phyloP scores from a whole-genome alignment of 2,797 vertebrate genomes.

The Cyclopterus lumpus region DNA sequence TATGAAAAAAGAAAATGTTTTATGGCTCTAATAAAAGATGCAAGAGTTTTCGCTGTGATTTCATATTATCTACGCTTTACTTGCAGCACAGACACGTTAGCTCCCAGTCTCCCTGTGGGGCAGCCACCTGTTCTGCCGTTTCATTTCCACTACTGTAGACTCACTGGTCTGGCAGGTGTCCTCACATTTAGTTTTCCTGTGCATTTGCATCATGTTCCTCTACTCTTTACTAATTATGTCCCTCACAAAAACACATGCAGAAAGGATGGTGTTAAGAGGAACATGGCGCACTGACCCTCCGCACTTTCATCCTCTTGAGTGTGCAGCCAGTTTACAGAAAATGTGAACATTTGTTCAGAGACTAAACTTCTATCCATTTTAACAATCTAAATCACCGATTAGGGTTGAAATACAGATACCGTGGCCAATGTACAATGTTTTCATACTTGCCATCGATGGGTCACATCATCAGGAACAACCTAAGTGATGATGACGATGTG shows the following conservation, averaged over 20 bases:
- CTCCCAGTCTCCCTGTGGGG: conserved; percentile 13
- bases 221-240: conserved; percentile 18
- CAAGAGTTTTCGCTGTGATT: conserved; percentile 24
- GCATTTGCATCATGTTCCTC: neutral
- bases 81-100: conserved; percentile 7
- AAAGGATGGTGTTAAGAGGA: neutral
- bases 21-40: conserved; percentile 32
- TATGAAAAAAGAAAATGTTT: conserved; percentile 2
- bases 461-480: too few species aligned
- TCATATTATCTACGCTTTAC: conserved; percentile 26
- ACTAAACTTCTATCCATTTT: neutral
- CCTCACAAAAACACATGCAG: too few species aligned
- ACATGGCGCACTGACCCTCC: neutral
- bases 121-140: conserved; percentile 32
- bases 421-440: neutral
- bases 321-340: neutral
- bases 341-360: too few species aligned
- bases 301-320: neutral
- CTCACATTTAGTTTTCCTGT: conserved; percentile 2
- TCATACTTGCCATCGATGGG: too few species aligned
- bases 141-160: neutral
- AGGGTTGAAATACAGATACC: neutral
- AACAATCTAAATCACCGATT: neutral
- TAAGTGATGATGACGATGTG: too few species aligned
- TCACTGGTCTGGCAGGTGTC: conserved; percentile 7